Evolutionary conservation across 2,797 vertebrate genomes (phyloP).

Genomic region (Arrhamphus sclerolepis): DNA sequence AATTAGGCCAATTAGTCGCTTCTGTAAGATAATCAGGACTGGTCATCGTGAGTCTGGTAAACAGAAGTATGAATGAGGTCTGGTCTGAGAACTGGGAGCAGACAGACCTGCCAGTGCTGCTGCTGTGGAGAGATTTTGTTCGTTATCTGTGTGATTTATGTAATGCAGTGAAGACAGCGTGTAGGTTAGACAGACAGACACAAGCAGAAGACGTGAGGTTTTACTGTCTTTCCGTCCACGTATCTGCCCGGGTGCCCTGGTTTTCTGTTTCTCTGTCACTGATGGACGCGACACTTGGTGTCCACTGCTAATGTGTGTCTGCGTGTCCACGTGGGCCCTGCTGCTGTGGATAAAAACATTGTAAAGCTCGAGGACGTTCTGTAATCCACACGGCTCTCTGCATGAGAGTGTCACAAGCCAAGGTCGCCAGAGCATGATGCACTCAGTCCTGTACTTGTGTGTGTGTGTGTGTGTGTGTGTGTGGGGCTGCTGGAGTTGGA

Average conservation of each 20-base stretch:
- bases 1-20: not conserved
- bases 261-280: constrained; percentile 3
- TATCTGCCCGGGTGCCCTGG: too few species aligned
- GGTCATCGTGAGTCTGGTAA: not conserved
- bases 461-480: constrained; percentile 17
- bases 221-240: too few species aligned
- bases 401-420: constrained; percentile 54
- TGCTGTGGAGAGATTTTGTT: not conserved
- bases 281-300: constrained; percentile 26
- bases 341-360: constrained; percentile 25
- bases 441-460: constrained; percentile 17
- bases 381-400: constrained; percentile 45
- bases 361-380: constrained; percentile 26
- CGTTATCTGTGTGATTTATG: not conserved
- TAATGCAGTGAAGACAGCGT: not conserved
- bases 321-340: constrained; percentile 9
- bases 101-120: not conserved
- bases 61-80: not conserved
- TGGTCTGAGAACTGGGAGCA: not conserved
- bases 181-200: too few species aligned
- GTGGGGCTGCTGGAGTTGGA: too few species aligned
- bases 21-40: not conserved
- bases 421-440: constrained; percentile 56
- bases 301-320: constrained; percentile 14
- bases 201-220: too few species aligned